Evolutionary conservation across 2,113 vertebrate genomes (phyloP).

Genomic region (Heterotilapia buettikoferi): DNA sequence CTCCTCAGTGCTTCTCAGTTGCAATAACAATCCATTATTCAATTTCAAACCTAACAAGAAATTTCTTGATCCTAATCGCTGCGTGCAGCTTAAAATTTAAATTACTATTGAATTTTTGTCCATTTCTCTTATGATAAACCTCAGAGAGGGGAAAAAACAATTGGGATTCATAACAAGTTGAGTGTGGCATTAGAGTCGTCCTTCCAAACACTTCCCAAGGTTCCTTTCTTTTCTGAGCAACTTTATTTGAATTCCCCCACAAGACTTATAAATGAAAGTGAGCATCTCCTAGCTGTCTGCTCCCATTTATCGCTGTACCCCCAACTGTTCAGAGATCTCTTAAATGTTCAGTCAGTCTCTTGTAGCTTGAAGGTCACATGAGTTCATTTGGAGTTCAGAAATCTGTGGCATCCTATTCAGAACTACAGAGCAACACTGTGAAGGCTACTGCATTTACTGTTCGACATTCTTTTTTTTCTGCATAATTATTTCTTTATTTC

Average conservation of each 20-base stretch:
- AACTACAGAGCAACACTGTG: not conserved
- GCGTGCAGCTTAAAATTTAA: slow-evolving; percentile 18
- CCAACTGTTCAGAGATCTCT: not conserved
- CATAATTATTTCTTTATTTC: not conserved
- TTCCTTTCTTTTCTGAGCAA: not conserved
- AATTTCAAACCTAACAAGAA: slow-evolving; percentile 18
- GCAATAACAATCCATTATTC: slow-evolving; percentile 18
- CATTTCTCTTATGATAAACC: slow-evolving; percentile 6
- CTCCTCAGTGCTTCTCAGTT: not conserved
- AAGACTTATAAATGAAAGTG: not conserved
- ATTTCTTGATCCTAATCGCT: slow-evolving; percentile 20
- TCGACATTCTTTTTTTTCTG: not conserved
- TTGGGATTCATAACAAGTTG: not conserved
- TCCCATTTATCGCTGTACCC: not conserved
- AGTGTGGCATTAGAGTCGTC: not conserved
- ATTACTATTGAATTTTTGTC: slow-evolving; percentile 37
- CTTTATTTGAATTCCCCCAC: not conserved
- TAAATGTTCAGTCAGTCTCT: not conserved
- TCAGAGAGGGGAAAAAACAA: not conserved
- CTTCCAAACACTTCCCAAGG: not conserved
- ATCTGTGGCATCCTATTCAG: not conserved
- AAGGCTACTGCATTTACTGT: not conserved
- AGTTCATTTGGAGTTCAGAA: slow-evolving; percentile 5
- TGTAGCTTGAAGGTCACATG: slow-evolving; percentile 10
- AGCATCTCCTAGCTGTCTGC: not conserved